phyloP scores from a whole-genome alignment of 2,797 vertebrate species.

The Chiropotes sagulatus region DNA sequence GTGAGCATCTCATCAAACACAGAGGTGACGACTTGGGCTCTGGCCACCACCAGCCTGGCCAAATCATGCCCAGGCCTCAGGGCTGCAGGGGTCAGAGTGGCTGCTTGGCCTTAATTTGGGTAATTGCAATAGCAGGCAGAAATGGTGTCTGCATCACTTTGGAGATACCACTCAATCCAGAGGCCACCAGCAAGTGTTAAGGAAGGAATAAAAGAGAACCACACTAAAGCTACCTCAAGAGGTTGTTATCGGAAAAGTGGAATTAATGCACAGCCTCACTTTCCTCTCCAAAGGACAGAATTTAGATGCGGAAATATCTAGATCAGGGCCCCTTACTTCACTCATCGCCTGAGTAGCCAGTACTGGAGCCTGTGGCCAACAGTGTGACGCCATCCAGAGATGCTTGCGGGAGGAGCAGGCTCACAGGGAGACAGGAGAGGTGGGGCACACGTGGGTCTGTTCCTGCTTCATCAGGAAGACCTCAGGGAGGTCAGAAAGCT shows the following conservation, averaged over 20 bases:
- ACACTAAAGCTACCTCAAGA: neutral
- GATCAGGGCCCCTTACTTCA: neutral
- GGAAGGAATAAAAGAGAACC: neutral
- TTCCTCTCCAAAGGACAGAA: neutral
- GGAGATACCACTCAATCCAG: neutral
- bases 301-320: neutral
- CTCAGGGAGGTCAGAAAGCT: neutral
- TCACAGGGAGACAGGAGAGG: neutral
- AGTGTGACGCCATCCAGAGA: neutral
- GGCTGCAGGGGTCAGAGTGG: neutral
- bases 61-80: fast-evolving
- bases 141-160: neutral
- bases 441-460: neutral
- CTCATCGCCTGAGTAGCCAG: neutral
- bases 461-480: neutral
- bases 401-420: neutral
- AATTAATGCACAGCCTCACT: neutral
- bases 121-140: neutral
- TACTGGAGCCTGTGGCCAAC: neutral
- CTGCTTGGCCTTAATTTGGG: neutral
- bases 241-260: neutral
- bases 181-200: neutral
- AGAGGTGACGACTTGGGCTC: neutral
- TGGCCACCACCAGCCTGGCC: neutral
- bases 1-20: neutral